These are phyloP conservation scores for Drosophila serrata DNA, from an alignment of 1,140 invertebrate genomes.

Conservation along the genomic window DNA sequence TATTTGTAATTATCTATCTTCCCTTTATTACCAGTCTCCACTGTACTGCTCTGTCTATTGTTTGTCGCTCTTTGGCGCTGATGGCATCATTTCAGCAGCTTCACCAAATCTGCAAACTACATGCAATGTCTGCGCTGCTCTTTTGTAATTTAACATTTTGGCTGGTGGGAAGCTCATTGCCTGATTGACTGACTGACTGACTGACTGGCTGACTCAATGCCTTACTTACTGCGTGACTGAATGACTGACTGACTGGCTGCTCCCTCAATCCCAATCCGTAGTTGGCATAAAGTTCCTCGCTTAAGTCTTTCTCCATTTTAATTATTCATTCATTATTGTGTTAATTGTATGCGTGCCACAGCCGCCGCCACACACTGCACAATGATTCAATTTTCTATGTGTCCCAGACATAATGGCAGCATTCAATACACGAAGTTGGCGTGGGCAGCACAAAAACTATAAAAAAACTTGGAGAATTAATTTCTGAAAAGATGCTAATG, in stretches of 20 bases:
- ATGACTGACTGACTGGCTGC: slow-evolving; percentile 45
- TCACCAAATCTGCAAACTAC: slow-evolving; percentile 57
- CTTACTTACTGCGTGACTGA: slow-evolving; percentile 28
- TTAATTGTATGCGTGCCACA: slow-evolving; percentile 76
- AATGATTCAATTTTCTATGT: slow-evolving; percentile 58
- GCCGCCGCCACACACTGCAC: slow-evolving; percentile 49
- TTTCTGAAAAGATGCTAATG: slow-evolving; percentile 70
- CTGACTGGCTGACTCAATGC: slow-evolving; percentile 7
- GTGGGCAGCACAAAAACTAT: slow-evolving; percentile 40
- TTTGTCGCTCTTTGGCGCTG: slow-evolving; percentile 54
- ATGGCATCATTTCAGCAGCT: slow-evolving; percentile 78
- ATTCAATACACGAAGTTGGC: slow-evolving; percentile 42
- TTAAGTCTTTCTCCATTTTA: slow-evolving; percentile 70
- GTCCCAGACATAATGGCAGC: slow-evolving; percentile 75
- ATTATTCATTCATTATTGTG: slow-evolving; percentile 76
- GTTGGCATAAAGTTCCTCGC: slow-evolving; percentile 63
- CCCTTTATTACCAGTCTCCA: not conserved
- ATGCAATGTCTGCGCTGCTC: slow-evolving; percentile 48
- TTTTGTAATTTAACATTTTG: slow-evolving; percentile 65
- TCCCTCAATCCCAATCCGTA: slow-evolving; percentile 45
- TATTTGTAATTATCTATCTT: too few species aligned
- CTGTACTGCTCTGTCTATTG: slow-evolving; percentile 41
- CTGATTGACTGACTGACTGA: slow-evolving; percentile 31
- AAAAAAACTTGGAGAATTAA: slow-evolving; percentile 56
- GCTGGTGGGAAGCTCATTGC: slow-evolving; percentile 63